Evolutionary conservation across 2,888 invertebrate genomes (phyloP), one percentile per base, ranked within the genome.

Genomic region (Stegophylla sp.): DNA sequence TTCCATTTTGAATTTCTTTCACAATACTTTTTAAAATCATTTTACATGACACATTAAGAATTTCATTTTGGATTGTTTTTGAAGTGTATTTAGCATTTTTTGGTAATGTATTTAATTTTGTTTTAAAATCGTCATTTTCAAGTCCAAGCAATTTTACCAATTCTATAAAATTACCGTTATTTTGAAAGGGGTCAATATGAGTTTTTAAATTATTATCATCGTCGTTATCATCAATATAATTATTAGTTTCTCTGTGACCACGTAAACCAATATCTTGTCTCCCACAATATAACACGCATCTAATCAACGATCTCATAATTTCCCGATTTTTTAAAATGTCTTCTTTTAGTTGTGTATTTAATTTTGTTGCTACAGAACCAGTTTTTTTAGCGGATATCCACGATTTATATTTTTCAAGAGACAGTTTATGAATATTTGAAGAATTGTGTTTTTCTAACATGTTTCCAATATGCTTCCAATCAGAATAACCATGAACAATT

Each of bases 231-330:
- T 61, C 34, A 34, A 61, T 34, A 34, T 17, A 28, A 61, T 23
- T 61, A 61, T 61, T 61, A 23, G 61, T 34, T 61, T 61, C 34
- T 61, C 61, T 34, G 61, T 61, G 61, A 61, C 61, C n/a, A 61
- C 61, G 61, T 61, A 61, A 61, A 61, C 34, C 34, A 34, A 61
- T 61, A 61, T 61, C 61, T 28, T 61, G 34, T 61, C 61, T 61
- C 15, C 28, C 61, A 17, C 61, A 45, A 45, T 45, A 45, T 45
- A 7, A 45, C 45, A 45, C 13, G 45, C 15, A 45, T 63, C 63
- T 63, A n/a, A 41, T 63, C 20, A 63, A 63, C 10, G 63, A 41
- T 41, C 13, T 63, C 13, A 41, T 63, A 63, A 63, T 63, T 63
- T 20, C 20, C 5, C 63, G 20, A 63, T 63, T 63, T 63, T 63